Conservation (phyloP, 1,140 invertebrate species). For the Drosophila sucinea region DNA sequence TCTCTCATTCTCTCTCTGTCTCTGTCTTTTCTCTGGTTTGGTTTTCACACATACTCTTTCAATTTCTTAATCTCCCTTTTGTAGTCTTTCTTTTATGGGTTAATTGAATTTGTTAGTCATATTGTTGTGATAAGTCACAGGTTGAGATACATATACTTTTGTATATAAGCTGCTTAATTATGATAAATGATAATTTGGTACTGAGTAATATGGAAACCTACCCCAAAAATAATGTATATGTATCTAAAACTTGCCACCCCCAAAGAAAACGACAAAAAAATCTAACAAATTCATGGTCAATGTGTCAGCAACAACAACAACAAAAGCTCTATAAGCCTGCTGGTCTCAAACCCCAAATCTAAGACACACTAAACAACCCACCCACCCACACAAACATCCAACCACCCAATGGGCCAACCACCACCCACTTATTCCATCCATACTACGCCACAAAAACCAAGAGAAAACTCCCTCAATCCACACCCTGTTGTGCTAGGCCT, state of each 20-base stretch:
- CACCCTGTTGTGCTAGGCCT: slow-evolving; percentile 70
- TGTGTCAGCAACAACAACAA: slow-evolving; percentile 58
- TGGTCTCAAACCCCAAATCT: slow-evolving; percentile 12
- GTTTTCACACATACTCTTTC: neutral
- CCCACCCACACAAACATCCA: slow-evolving; percentile 9
- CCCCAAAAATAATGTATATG: slow-evolving; percentile 6
- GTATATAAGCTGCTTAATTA: slow-evolving; percentile 34
- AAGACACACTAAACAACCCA: slow-evolving; percentile 8
- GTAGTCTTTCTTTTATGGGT: slow-evolving; percentile 28
- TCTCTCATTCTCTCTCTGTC: slow-evolving; percentile 1
- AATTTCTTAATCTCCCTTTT: slow-evolving; percentile 14
- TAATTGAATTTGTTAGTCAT: slow-evolving; percentile 65
- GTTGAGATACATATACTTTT: neutral
- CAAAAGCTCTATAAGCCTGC: slow-evolving; percentile 32
- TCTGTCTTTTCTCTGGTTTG: slow-evolving; percentile 2
- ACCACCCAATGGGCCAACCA: slow-evolving; percentile 7
- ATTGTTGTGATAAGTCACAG: slow-evolving; percentile 43
- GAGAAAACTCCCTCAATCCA: slow-evolving; percentile 43
- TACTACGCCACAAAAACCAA: neutral
- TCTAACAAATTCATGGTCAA: slow-evolving; percentile 72
- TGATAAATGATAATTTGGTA: slow-evolving; percentile 48
- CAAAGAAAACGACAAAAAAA: neutral
- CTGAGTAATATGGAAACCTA: slow-evolving; percentile 11
- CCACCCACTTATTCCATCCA: slow-evolving; percentile 7
- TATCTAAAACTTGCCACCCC: slow-evolving; percentile 13